Evolutionary conservation across 2,888 invertebrate species (phyloP), one percentile per base, ranked within the genome.

Genomic region (Epistrophe grossulariae): DNA sequence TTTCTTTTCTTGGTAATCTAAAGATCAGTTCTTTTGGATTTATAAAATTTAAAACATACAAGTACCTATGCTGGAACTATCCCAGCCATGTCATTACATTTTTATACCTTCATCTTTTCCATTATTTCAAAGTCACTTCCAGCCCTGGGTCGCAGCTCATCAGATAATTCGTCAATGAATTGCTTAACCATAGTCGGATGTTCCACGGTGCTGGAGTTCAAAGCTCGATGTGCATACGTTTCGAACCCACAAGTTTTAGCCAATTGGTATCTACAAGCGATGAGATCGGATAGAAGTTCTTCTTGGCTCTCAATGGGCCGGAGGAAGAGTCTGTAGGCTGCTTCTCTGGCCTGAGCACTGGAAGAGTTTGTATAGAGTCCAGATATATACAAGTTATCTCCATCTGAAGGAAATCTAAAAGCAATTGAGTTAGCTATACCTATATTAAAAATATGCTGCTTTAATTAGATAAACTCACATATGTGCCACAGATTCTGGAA

Each of bases 211-310:
- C 98, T 98, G 9, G 97, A 97, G 90, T 96, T 96, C 78, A 99
- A 94, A 1, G 98, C 98, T 90, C 98, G 94, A 91, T 99, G 97
- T 0, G 97, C 97, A 90, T 97, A 99, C 0, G 97, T 96, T 17
- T 95, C 93, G 93, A 99, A 99, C 3, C 98, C 99, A 91, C 99
- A 99, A 13, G 97, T 94, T 74, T 94, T 93, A 0, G 99, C 99
- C 90, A 99, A 94, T 82, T 96, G 94, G 90, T 97, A 94, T 17
- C 99, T 93, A 0, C 96, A 95, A 19, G 94, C 93, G 11, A 99
- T 93, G 60, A 99, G 93, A 90, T 96, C 94, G 31, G 94, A 93
- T 0, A 99, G 94, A 35, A 98, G 92, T 55, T 94, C 92, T 90
- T 98, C 97, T 93, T 99, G 99, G 2, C 94, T 93, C 0, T 91